Percentiles rank a stretch among this genome's conserved stretches.
phyloP scores from a whole-genome alignment of 2,888 invertebrate genomes.

The Deilephila elpenor region DNA sequence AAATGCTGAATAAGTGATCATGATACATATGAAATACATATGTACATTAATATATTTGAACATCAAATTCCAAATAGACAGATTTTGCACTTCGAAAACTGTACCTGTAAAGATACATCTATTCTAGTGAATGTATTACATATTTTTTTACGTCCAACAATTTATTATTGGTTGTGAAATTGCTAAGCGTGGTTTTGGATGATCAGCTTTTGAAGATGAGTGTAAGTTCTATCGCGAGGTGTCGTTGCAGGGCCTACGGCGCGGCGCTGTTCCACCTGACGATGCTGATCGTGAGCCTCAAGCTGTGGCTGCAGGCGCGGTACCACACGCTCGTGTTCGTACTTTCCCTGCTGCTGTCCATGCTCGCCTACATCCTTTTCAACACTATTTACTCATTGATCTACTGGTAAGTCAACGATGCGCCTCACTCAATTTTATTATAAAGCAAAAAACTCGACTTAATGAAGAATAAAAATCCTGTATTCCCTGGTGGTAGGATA shows the following conservation, averaged over 20 bases:
- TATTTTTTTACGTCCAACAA: no score
- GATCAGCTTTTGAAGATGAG: neutral
- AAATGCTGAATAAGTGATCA: neutral
- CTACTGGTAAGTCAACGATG: constrained; percentile 82
- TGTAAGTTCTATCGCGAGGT: neutral
- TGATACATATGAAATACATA: no score
- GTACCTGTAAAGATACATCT: no score
- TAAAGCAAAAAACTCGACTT: no score
- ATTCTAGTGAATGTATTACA: no score
- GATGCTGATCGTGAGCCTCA: constrained; percentile 84
- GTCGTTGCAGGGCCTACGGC: constrained; percentile 81
- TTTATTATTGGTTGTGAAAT: no score
- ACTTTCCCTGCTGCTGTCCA: constrained; percentile 71
- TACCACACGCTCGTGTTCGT: constrained; percentile 85
- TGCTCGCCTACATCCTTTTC: constrained; percentile 82
- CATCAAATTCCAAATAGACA: neutral
- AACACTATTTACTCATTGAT: constrained; percentile 84
- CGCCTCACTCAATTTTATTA: neutral
- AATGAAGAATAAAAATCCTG: no score
- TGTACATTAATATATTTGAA: no score
- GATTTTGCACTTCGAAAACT: no score
- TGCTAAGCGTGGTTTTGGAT: no score
- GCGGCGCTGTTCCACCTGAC: constrained; percentile 84
- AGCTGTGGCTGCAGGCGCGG: constrained; percentile 86
- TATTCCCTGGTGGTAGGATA: no score